phyloP scores from a whole-genome alignment of 2,888 invertebrate species.

The Blera fallax region DNA sequence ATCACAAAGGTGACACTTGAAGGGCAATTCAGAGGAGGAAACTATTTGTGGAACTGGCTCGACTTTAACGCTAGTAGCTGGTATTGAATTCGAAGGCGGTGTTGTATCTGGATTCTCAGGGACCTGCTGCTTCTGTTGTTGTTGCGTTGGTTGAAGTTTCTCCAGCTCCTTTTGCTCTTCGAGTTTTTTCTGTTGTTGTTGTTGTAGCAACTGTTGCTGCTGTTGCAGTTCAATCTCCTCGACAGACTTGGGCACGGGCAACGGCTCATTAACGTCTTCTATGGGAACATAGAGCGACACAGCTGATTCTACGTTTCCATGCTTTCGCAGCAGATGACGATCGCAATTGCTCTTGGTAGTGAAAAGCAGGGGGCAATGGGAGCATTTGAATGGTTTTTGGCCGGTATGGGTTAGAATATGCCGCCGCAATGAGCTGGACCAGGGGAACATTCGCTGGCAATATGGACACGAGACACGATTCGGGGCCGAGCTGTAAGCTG shows the following conservation, averaged over 20 bases:
- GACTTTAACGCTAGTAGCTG: conserved; percentile 22
- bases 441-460: conserved; percentile 96
- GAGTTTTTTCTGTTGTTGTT: conserved; percentile 75
- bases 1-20: conserved; percentile 96
- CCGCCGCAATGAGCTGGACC: conserved; percentile 97
- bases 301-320: conserved; percentile 84
- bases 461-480: conserved; percentile 96
- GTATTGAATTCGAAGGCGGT: conserved; percentile 1
- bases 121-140: conserved; percentile 76
- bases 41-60: conserved; percentile 58
- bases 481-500: conserved; percentile 97
- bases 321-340: conserved; percentile 94
- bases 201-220: conserved; percentile 75
- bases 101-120: conserved; percentile 62
- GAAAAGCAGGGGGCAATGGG: conserved; percentile 95
- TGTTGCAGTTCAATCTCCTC: conserved; percentile 80
- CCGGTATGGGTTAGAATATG: conserved; percentile 97
- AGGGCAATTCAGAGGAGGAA: conserved; percentile 87
- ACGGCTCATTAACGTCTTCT: conserved; percentile 80
- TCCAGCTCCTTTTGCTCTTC: conserved; percentile 74
- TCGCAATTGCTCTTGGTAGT: conserved; percentile 99
- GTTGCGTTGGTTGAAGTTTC: conserved; percentile 65
- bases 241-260: conserved; percentile 80
- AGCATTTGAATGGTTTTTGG: conserved; percentile 98
- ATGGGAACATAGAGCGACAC: conserved; percentile 82